These are phyloP conservation scores for Danio rerio DNA, from an alignment of 2,113 vertebrate species.

Conservation along the genomic window DNA sequence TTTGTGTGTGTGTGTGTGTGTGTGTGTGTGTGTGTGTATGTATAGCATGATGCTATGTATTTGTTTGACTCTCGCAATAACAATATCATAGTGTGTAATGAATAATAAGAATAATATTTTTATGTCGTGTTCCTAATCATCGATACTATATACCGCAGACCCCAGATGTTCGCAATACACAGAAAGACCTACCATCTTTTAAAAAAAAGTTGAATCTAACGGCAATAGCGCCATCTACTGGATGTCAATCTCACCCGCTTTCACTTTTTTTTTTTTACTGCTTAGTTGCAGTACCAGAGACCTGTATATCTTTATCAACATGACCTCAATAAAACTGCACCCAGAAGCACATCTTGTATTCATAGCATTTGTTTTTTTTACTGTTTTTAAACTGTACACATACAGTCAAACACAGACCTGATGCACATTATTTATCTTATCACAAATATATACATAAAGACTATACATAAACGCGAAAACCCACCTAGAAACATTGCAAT, in stretches of 20 bases:
- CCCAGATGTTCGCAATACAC: not conserved
- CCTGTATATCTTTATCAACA: constrained; percentile 20
- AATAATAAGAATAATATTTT: too few relatives aligned
- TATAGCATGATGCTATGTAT: too few relatives aligned
- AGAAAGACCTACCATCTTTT: not conserved
- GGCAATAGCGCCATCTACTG: constrained; percentile 80
- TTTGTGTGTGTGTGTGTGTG: too few relatives aligned
- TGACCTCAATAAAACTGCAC: not conserved
- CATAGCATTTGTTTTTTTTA: not conserved
- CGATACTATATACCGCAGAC: too few relatives aligned
- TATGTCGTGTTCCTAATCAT: too few relatives aligned
- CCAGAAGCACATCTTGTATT: not conserved
- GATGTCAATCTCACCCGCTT: constrained; percentile 43
- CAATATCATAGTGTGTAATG: too few relatives aligned
- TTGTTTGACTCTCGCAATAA: too few relatives aligned
- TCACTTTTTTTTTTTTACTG: constrained; percentile 70
- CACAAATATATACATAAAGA: not conserved
- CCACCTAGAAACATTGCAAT: not conserved
- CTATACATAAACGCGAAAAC: not conserved
- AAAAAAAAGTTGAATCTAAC: constrained; percentile 61
- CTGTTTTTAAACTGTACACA: not conserved
- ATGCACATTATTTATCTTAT: not conserved
- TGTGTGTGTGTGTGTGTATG: too few relatives aligned
- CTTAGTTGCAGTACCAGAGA: constrained; percentile 72
- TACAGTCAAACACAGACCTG: not conserved